These are phyloP conservation scores for Druceiella hillmani DNA, from an alignment of 2,888 invertebrate species.

Conservation along the genomic window DNA sequence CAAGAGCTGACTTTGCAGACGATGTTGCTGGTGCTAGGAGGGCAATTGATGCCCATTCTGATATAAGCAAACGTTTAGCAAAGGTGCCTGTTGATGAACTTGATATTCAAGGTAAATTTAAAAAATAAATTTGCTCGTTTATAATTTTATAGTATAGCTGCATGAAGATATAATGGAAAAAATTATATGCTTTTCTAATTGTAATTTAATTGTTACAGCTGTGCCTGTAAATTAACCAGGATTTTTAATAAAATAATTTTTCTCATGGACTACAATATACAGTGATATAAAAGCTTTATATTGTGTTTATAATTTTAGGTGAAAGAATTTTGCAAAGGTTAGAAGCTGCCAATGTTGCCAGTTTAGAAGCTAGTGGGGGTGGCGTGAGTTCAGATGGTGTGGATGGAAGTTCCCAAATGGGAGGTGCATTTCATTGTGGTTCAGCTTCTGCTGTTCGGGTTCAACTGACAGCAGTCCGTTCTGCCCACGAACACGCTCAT, in stretches of 20 bases:
- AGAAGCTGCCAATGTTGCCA: slow-evolving; percentile 45
- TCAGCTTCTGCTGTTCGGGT: slow-evolving; percentile 68
- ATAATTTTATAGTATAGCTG: no score
- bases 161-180: no score
- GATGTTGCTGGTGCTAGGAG: slow-evolving; percentile 90
- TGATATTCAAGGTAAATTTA: slow-evolving; percentile 84
- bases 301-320: slow-evolving; percentile 42
- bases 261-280: no score
- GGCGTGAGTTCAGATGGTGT: slow-evolving; percentile 59
- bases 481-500: slow-evolving; percentile 85
- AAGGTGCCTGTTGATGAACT: slow-evolving; percentile 93
- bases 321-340: slow-evolving; percentile 64
- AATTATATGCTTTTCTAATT: no score
- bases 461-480: slow-evolving; percentile 81
- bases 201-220: no score
- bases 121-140: no score
- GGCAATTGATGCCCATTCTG: slow-evolving; percentile 88
- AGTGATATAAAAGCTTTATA: no score
- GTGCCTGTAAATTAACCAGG: no score
- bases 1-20: slow-evolving; percentile 90
- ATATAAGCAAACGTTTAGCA: slow-evolving; percentile 89
- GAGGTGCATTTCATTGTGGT: slow-evolving; percentile 67
- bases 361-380: slow-evolving; percentile 20
- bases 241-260: no score
- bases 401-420: slow-evolving; percentile 55